A percentile compares a stretch with the other conserved stretches of the same genome.
These are phyloP conservation scores for Copidosoma aretas DNA, from an alignment of 2,888 invertebrate genomes.

Conservation along the genomic window DNA sequence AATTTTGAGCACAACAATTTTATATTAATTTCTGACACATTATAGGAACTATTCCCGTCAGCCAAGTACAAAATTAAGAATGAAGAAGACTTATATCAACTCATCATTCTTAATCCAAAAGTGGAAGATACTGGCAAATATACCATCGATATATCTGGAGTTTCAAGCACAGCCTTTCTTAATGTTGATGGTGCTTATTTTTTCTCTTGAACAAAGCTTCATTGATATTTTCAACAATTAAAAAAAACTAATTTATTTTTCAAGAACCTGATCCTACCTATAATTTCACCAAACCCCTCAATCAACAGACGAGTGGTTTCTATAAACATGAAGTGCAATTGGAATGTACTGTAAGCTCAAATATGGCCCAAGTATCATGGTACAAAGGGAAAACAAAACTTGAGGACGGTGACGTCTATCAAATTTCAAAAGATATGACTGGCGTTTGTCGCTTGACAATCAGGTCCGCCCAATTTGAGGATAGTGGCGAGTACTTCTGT, in stretches of 20 bases:
- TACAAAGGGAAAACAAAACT: conserved; percentile 81
- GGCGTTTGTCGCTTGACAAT: conserved; percentile 89
- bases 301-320: conserved; percentile 88
- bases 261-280: conserved; percentile 92
- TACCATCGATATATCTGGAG: conserved; percentile 91
- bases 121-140: conserved; percentile 98
- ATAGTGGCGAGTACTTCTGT: conserved; percentile 89
- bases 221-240: not conserved
- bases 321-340: conserved; percentile 88
- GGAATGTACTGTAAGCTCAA: conserved; percentile 93
- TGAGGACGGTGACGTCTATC: conserved; percentile 79
- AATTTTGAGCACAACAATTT: not conserved
- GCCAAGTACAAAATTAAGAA: conserved; percentile 95
- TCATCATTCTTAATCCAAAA: conserved; percentile 89
- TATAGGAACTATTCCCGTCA: conserved; percentile 93
- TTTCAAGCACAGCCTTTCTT: conserved; percentile 86
- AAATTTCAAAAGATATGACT: conserved; percentile 90
- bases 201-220: not conserved
- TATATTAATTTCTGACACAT: conserved; percentile 11
- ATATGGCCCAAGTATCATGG: conserved; percentile 95
- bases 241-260: conserved; percentile 10
- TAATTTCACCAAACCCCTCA: conserved; percentile 88
- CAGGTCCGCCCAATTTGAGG: conserved; percentile 80
- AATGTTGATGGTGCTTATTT: conserved; percentile 82
- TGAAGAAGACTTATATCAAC: conserved; percentile 88